These are phyloP conservation scores for Scalopus aquaticus DNA, from an alignment of 2,113 vertebrate species.

Conservation along the genomic window DNA sequence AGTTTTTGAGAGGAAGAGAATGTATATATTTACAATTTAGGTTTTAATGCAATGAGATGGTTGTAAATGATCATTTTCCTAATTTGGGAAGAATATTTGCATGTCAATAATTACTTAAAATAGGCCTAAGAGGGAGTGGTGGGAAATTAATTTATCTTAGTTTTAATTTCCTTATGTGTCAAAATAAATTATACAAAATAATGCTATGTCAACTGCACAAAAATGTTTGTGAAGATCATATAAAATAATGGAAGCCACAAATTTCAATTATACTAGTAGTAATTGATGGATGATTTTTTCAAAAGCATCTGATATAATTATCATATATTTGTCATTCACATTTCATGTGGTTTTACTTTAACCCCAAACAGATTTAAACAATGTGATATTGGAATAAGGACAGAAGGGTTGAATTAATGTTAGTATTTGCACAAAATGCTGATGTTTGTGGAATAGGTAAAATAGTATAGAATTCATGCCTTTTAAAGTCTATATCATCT, in stretches of 20 bases:
- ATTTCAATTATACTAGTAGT: background rate
- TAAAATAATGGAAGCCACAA: background rate
- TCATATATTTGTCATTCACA: background rate
- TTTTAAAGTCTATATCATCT: background rate
- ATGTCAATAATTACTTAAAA: background rate
- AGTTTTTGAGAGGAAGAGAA: background rate
- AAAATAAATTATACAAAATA: background rate
- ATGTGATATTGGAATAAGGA: background rate
- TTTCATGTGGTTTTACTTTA: background rate
- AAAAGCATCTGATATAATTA: background rate
- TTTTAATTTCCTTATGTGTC: background rate
- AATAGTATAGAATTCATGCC: background rate
- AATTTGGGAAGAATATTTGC: background rate
- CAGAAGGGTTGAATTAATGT: background rate
- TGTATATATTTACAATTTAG: background rate
- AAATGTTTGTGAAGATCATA: background rate
- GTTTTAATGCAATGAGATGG: background rate
- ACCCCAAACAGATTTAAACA: background rate
- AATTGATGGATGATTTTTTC: background rate
- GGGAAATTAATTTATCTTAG: background rate
- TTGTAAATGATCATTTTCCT: background rate
- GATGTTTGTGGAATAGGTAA: background rate
- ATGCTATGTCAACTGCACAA: background rate
- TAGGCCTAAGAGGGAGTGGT: background rate
- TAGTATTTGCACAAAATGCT: background rate